A percentile compares a stretch with the other conserved stretches of the same genome.
phyloP scores from a whole-genome alignment of 1,140 invertebrate genomes.

The Macrobrachium nipponense region DNA sequence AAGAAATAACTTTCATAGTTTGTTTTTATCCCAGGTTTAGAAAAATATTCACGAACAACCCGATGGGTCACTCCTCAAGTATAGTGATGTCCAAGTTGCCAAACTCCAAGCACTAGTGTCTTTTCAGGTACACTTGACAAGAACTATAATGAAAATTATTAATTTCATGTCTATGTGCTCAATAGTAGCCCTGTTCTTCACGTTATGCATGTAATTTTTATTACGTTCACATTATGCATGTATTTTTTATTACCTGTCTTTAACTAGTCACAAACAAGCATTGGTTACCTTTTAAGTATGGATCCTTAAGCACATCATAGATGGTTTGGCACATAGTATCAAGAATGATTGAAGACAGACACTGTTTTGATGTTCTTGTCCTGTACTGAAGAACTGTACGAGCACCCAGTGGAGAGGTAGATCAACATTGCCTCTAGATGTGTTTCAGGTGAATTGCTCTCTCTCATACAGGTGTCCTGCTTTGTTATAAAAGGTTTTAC shows the following conservation, averaged over 20 bases:
- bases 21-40: neutral
- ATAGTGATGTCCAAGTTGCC: conserved; percentile 22
- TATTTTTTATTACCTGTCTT: conserved; percentile 33
- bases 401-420: no score
- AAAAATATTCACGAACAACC: conserved; percentile 11
- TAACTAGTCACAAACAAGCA: conserved; percentile 22
- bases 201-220: no score
- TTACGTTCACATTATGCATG: conserved; percentile 33
- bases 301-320: conserved; percentile 9
- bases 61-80: conserved; percentile 13
- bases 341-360: conserved; percentile 29
- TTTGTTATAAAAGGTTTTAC: no score
- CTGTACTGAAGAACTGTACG: no score
- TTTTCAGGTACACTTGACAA: conserved; percentile 20
- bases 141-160: conserved; percentile 25
- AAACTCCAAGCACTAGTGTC: conserved; percentile 30
- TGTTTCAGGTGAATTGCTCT: no score
- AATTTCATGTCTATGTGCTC: conserved; percentile 26
- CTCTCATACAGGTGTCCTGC: no score
- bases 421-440: no score
- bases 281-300: conserved; percentile 25
- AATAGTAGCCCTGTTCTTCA: conserved; percentile 7
- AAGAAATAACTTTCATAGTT: conserved; percentile 9
- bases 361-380: conserved; percentile 28
- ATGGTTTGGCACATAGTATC: conserved; percentile 27